Conservation (phyloP, 2,888 invertebrate species). For the Hydraecia micacea region DNA sequence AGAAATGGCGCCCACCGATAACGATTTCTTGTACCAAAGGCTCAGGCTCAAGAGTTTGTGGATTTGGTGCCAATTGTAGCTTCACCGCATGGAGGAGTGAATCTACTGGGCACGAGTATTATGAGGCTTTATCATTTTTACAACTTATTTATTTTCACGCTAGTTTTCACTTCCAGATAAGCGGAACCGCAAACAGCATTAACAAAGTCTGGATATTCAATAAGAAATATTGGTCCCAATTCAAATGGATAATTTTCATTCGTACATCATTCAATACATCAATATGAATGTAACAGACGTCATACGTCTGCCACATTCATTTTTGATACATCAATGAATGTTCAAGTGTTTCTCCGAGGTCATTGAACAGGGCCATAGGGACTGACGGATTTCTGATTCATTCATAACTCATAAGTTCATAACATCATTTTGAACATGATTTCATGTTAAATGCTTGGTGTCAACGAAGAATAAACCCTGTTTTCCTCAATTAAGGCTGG, state of each 20-base stretch:
- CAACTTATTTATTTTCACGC: conserved; percentile 13
- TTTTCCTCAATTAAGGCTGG: conserved; percentile 5
- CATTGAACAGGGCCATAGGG: conserved; percentile 35
- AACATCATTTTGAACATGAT: conserved; percentile 19
- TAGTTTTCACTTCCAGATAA: conserved; percentile 25
- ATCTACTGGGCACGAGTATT: neutral
- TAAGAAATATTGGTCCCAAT: conserved; percentile 22
- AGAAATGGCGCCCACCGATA: conserved; percentile 3
- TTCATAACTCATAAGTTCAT: conserved; percentile 31
- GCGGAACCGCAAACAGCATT: conserved; percentile 11
- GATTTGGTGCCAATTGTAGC: conserved; percentile 7
- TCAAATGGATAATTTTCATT: conserved; percentile 27
- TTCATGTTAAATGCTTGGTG: conserved; percentile 11
- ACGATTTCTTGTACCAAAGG: neutral
- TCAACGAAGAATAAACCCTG: conserved; percentile 1
- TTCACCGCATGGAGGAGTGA: neutral
- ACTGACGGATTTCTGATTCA: conserved; percentile 34
- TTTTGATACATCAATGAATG: conserved; percentile 53
- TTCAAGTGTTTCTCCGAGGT: conserved; percentile 43
- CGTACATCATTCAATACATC: conserved; percentile 27
- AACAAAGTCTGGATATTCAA: neutral
- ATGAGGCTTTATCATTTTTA: neutral
- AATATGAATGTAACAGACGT: neutral
- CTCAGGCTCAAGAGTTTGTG: neutral
- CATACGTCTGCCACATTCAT: conserved; percentile 32